Conservation (phyloP, 2,888 invertebrate genomes). For the Cantharis nigra region DNA sequence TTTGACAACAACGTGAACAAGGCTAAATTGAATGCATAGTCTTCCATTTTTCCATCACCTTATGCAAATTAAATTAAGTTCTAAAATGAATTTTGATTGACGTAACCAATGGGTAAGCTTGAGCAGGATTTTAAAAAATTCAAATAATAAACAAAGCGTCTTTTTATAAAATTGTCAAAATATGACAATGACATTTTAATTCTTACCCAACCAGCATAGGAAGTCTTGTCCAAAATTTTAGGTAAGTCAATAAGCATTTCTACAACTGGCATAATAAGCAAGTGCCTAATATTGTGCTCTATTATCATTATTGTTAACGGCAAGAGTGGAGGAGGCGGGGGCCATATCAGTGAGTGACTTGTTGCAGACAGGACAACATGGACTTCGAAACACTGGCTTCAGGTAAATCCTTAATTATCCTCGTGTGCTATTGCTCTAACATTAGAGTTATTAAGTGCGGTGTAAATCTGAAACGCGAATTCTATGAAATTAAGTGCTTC, state of each 20-base stretch:
- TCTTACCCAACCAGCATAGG: background rate
- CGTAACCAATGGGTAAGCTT: background rate
- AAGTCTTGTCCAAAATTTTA: conserved; percentile 12
- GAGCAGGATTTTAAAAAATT: background rate
- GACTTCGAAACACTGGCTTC: conserved; percentile 53
- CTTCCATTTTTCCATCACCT: background rate
- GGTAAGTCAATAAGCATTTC: conserved; percentile 17
- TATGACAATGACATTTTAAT: conserved; percentile 3
- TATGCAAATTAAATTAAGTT: background rate
- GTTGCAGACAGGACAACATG: conserved; percentile 42
- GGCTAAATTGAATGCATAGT: background rate
- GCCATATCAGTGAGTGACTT: conserved; percentile 43
- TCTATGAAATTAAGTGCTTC: conserved; percentile 27
- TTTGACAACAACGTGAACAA: background rate
- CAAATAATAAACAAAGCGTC: background rate
- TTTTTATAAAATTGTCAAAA: background rate
- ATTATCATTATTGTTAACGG: conserved; percentile 33
- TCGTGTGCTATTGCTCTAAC: conserved; percentile 20
- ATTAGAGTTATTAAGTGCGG: conserved; percentile 18
- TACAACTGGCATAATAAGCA: conserved; percentile 30
- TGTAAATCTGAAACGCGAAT: conserved; percentile 19
- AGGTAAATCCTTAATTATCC: conserved; percentile 47
- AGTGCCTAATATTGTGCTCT: conserved; percentile 40
- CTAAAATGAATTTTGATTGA: background rate
- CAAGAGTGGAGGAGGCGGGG: conserved; percentile 37